Evolutionary conservation across 2,797 vertebrate species (phyloP), one percentile per base, ranked within the genome.

Genomic region (Pelobates cultripes): DNA sequence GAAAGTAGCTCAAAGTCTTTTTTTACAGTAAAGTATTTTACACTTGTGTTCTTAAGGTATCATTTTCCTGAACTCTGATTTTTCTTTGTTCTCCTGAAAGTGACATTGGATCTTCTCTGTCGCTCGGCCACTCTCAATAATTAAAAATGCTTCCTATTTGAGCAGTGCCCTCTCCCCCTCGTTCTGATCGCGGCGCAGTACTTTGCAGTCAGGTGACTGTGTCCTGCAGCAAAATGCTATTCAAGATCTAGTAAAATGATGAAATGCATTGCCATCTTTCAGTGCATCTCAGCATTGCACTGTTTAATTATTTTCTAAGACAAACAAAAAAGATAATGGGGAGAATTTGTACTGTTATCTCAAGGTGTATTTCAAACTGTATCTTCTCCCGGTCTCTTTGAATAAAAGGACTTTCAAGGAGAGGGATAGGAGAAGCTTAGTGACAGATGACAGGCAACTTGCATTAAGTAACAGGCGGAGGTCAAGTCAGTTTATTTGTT

Each of bases 401-500:
- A 86, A 77, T 87, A 88, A 63, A 75, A 87, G 87, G 87, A 87
- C 87, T 92, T 92, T 88, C 86, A 91, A 90, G 88, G 88, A 87
- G 85, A 89, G 91, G 87, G 90, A 88, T 79, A 70, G 87, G 86
- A 86, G 77, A n/a, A 51, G 4, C 86, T 87, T 86, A 87, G 89
- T 87, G 85, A 90, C 86, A 90, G 87, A 87, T 88, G 89, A 88
- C 89, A 87, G 87, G 85, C 7, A 86, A 85, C 88, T 88, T 90
- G 91, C 89, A 85, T 89, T 84, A 85, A 88, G 83, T 90, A 89
- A 90, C 93, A 91, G 89, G 90, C 93, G 89, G 91, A 92, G 91
- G 92, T 92, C 92, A 92, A 83, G 89, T 90, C 75, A 72, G 89
- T 95, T 94, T 94, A 92, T 95, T 94, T 95, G 89, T 86, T 87